Evolutionary conservation across 2,888 invertebrate species (phyloP), one percentile per base, ranked within the genome.

Genomic region (Aelia acuminata): DNA sequence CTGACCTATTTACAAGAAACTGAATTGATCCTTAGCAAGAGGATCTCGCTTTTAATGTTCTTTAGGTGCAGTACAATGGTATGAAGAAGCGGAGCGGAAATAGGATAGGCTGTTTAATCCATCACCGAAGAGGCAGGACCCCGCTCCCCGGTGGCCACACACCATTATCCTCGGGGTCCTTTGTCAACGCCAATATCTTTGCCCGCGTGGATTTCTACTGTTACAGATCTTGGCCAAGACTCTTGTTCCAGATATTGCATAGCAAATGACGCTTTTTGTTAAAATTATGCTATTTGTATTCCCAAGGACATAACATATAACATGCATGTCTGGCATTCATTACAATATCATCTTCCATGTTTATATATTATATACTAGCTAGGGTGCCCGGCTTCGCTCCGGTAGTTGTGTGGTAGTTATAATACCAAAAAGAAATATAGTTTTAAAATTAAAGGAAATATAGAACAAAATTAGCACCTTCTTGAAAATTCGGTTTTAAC

Each of bases 41-140:
- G 20, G 5, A 35, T 18, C 63, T 35, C 20, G 35, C 7, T 35
- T 70, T 70, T 70, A 35, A 70, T 70, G 20, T 20, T 70, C 63
- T n/a, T n/a, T 70, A 70, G 18, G 18, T 35, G 31, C 7, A 15
- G 31, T 18, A 35, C 31, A 70, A 70, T 31, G 20, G 63, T 70
- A 35, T 70, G 63, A 70, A 70, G 63, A 35, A 70, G 63, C 7
- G 18, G 35, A 70, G 31, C 31, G 35, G 63, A 70, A 70, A 70
- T 70, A 35, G 63, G 63, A 70, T 70, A 70, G 63, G 63, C 63
- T 70, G 63, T 70, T 70, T 70, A 70, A 70, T 70, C 63, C 63
- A 70, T 70, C 63, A 70, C 63, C 35, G 63, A 70, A 57, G 8
- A 5, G 31, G 18, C 63, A 31, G 35, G 63, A 31, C 31, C 63